Conservation (phyloP, 2,113 vertebrate genomes). For the Hippocampus barbouri region DNA sequence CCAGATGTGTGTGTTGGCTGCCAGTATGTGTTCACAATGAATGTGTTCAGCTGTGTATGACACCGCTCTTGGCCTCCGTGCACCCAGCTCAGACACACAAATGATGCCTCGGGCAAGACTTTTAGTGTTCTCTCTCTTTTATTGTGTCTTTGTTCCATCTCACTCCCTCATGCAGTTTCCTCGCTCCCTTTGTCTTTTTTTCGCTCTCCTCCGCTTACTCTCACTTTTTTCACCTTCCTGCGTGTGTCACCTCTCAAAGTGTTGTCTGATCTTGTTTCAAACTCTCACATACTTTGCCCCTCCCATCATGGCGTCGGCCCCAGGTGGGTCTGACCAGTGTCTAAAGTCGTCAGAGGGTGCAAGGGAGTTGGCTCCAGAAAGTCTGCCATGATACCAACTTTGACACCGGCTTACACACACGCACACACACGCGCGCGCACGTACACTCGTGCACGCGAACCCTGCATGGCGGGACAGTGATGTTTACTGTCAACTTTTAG, state of each 20-base stretch:
- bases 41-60: slow-evolving; percentile 66
- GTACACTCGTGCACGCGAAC: not conserved
- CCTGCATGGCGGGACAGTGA: slow-evolving; percentile 29
- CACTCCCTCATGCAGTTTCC: slow-evolving; percentile 22
- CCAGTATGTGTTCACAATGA: slow-evolving; percentile 28
- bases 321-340: slow-evolving; percentile 46
- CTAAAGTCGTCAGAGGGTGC: slow-evolving; percentile 56
- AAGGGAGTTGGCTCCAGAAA: slow-evolving; percentile 63
- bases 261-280: slow-evolving; percentile 3
- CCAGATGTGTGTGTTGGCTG: slow-evolving; percentile 68
- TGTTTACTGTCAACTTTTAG: slow-evolving; percentile 49
- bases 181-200: slow-evolving; percentile 48
- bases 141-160: slow-evolving; percentile 25
- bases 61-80: slow-evolving; percentile 59
- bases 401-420: slow-evolving; percentile 19
- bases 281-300: not conserved
- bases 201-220: slow-evolving; percentile 27
- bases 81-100: slow-evolving; percentile 48
- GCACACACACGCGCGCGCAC: not conserved
- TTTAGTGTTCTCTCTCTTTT: slow-evolving; percentile 17
- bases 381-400: slow-evolving; percentile 62
- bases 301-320: slow-evolving; percentile 34
- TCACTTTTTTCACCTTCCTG: slow-evolving; percentile 18
- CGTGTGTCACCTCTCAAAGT: slow-evolving; percentile 20
- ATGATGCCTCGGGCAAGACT: slow-evolving; percentile 54